A percentile compares a stretch with the other conserved stretches of the same genome.
These are phyloP conservation scores for Trichomycterus rosablanca DNA, from an alignment of 2,113 vertebrate species.

Conservation along the genomic window DNA sequence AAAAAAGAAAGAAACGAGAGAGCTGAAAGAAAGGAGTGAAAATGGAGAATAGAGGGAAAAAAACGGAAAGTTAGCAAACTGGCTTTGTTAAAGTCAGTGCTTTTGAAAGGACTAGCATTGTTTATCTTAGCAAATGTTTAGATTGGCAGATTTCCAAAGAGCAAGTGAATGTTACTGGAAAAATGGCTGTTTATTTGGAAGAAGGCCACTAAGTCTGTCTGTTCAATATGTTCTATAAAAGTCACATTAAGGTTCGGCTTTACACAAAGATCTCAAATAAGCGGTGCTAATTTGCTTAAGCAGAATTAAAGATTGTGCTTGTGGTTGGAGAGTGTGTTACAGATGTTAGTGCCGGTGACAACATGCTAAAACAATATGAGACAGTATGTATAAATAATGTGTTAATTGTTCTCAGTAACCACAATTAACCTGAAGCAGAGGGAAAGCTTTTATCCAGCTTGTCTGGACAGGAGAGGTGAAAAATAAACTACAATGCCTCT, in stretches of 20 bases:
- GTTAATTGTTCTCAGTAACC: too few species aligned
- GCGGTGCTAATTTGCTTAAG: too few species aligned
- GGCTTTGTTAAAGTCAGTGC: constrained; percentile 13
- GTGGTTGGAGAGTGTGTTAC: too few species aligned
- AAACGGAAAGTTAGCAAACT: neutral
- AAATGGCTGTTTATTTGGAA: neutral
- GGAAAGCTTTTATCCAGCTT: too few species aligned
- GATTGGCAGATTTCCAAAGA: constrained; percentile 19
- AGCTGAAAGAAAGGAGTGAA: constrained; percentile 20
- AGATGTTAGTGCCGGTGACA: too few species aligned
- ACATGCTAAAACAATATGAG: too few species aligned
- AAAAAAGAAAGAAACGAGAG: constrained; percentile 4
- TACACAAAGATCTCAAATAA: too few species aligned
- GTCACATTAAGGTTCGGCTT: neutral
- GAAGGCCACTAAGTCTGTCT: neutral
- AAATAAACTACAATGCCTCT: too few species aligned
- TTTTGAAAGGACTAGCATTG: neutral
- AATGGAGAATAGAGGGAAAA: neutral
- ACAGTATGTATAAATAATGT: too few species aligned
- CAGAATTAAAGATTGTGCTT: too few species aligned
- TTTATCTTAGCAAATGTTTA: constrained; percentile 23
- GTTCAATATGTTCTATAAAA: neutral
- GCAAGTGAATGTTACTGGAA: neutral
- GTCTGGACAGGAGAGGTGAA: too few species aligned
- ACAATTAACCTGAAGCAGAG: too few species aligned